Base-by-base conservation (phyloP, 2,888 invertebrate species). In the Clostera curtula region DNA sequence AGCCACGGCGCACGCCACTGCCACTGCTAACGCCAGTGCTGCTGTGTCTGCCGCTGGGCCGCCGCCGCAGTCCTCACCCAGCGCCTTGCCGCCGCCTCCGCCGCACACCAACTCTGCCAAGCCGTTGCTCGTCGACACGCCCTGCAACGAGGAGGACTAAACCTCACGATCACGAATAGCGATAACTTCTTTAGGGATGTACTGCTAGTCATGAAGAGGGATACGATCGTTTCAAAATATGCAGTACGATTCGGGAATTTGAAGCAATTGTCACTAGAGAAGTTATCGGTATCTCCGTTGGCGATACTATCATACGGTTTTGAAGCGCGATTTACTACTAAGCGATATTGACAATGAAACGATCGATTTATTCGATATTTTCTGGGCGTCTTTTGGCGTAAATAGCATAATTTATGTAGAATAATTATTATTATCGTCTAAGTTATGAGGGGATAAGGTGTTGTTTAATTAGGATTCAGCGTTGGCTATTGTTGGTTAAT, bases 91-190 rank as follows among this genome's bases (percentile, higher is more conserved):
- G 25, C 49, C 67, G 15, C 37, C 66, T 5, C 53, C 68, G 27
- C 72, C 61, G 44, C 76, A 76, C 44, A 56, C 66, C 14, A 59
- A 68, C 27, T 46, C 66, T 10, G 56, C 70, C 23, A 82, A 80
- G 49, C 82, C 82, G 33, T 60, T 82, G 40, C 67, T 82, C 24
- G 83, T 83, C 21, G 82, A 82, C 45, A 77, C 79, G 14, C 76
- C 76, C 12, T 75, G 75, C 50, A 80, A 70, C 17, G 82, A 82
- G 55, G 82, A 83, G 55, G 74, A 82, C 38, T 80, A 79, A 52
- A 31, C 31, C 19, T 24, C 11, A 16, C 19, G 12, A 15, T 19
- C n/a, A 18, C 7, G 18, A 18, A 7, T 18, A 18, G n/a, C n/a
- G n/a, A n/a, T n/a, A n/a, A n/a, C n/a, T n/a, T n/a, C n/a, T n/a